These are phyloP conservation scores for Trissolcus basalis DNA, from an alignment of 1,140 invertebrate species.

Conservation along the genomic window DNA sequence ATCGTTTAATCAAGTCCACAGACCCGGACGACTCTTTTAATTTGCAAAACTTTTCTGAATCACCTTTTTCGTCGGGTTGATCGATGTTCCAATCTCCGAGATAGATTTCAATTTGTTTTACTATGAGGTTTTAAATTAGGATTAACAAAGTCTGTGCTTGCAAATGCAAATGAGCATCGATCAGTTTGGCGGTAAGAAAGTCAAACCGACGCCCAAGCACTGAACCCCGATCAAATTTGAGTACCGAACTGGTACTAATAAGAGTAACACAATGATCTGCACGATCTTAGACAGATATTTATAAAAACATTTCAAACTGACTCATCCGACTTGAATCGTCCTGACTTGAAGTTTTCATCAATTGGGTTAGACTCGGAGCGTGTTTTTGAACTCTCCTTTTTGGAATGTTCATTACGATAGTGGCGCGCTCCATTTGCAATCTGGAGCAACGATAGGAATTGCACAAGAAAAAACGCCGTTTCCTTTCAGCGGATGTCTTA, in stretches of 20 bases:
- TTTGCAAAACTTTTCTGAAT: too few species aligned
- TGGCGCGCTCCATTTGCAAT: conserved; percentile 3
- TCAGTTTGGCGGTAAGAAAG: conserved; percentile 19
- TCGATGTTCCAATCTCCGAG: too few species aligned
- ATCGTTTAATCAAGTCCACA: too few species aligned
- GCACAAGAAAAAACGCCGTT: conserved; percentile 12
- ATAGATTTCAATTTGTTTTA: too few species aligned
- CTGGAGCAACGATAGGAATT: conserved; percentile 15
- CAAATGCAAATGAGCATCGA: conserved; percentile 32
- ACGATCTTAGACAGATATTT: too few species aligned
- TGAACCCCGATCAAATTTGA: conserved; percentile 26
- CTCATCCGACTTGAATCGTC: conserved; percentile 11
- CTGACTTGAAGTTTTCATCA: background rate
- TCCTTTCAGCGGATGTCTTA: too few species aligned
- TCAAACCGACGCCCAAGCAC: conserved; percentile 20
- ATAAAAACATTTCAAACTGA: conserved; percentile 22
- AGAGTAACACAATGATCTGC: conserved; percentile 14
- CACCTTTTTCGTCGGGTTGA: too few species aligned
- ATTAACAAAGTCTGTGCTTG: conserved; percentile 5
- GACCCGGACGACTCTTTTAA: too few species aligned
- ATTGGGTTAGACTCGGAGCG: background rate
- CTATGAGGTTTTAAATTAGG: background rate
- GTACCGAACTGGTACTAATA: conserved; percentile 19
- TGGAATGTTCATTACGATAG: too few species aligned
- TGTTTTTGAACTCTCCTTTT: too few species aligned